Base-by-base conservation (phyloP, 2,888 invertebrate genomes). In the Ochropacha duplaris region DNA sequence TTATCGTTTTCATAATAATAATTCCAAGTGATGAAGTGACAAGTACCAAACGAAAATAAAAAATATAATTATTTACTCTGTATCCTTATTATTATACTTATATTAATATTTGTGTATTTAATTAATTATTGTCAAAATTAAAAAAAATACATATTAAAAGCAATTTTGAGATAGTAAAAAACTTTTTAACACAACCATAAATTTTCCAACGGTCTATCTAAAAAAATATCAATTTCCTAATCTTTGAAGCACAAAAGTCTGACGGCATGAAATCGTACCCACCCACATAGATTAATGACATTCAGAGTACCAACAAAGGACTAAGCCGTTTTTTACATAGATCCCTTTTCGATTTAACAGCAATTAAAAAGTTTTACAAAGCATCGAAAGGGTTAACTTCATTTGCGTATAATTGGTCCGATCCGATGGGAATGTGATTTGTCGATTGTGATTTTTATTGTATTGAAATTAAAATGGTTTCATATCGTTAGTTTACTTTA, bases 361-460 rank as follows among this genome's bases (percentile, higher is more conserved):
- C 90, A 92, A 92, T 92, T 91, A 92, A 90, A 90, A 90, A 90
- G 87, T 90, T 90, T 79, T 78, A 77, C 77, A 83, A 78, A 81
- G 81, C 81, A 78, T 76, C 71, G 69, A 81, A 85, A 88, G 88
- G 90, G 86, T 90, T 88, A 87, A 84, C 82, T 88, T 87, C 81
- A 84, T 87, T 90, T 83, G 82, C 79, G 80, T 81, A 77, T 90
- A 88, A 90, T 90, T 88, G 85, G 87, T 76, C 69, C 66, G 79
- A 78, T 79, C 79, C 64, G 67, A 58, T 69, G 67, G 61, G 66
- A 71, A 71, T 58, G 44, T 54, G 63, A 66, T 72, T 62, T 69
- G 44, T n/a, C 44, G 44, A 19, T 44, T 6, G 16, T 64, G 51
- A 54, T 56, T n/a, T n/a, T n/a, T n/a, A n/a, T n/a, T n/a, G n/a